Conservation (phyloP, 2,113 vertebrate species). For the Entelurus aequoreus region DNA sequence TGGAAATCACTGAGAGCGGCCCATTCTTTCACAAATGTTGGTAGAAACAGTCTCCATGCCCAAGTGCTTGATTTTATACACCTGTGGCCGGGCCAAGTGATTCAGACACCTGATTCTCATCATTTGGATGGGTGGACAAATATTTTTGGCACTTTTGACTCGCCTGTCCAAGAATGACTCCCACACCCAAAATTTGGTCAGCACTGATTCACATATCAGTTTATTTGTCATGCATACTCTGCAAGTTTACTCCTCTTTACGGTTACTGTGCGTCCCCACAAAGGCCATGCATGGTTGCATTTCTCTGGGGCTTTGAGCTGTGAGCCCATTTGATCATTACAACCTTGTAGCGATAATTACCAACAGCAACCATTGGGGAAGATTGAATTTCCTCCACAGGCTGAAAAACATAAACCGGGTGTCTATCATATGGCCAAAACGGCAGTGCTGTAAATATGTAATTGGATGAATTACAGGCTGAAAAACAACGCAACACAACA, state of each 20-base stretch:
- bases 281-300: conserved; percentile 42
- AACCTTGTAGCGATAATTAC: conserved; percentile 62
- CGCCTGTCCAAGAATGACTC: too few species aligned
- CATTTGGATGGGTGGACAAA: too few species aligned
- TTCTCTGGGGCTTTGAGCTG: conserved; percentile 50
- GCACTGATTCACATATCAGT: too few species aligned
- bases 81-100: too few species aligned
- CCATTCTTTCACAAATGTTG: too few species aligned
- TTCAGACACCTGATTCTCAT: too few species aligned
- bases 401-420: conserved; percentile 58
- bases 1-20: too few species aligned
- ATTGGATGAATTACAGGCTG: conserved; percentile 66
- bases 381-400: conserved; percentile 65
- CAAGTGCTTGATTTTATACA: too few species aligned
- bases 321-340: conserved; percentile 59
- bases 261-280: conserved; percentile 21
- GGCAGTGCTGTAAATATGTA: conserved; percentile 63
- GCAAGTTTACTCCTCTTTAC: not conserved
- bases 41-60: too few species aligned
- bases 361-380: conserved; percentile 64
- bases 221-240: not conserved
- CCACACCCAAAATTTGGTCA: too few species aligned
- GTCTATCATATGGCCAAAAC: conserved; percentile 59
- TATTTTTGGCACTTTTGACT: too few species aligned
- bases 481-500: conserved; percentile 36